Conservation (phyloP, 2,113 vertebrate genomes). For the Erinaceus europaeus region DNA sequence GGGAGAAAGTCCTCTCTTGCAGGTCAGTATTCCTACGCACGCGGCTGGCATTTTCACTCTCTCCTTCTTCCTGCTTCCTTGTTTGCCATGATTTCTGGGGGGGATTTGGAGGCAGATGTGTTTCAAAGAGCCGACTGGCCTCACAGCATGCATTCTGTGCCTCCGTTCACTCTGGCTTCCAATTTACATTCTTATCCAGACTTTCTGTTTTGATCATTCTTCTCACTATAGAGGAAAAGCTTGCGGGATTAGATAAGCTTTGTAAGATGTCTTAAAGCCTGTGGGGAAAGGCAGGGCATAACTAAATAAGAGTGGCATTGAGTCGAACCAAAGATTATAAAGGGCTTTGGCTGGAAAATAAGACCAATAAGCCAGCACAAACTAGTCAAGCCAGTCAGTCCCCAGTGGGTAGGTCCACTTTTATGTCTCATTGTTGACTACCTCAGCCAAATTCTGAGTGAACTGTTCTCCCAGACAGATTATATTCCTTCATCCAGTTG, state of each 20-base stretch:
- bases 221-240: neutral
- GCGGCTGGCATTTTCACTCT: neutral
- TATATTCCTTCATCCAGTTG: no score
- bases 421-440: neutral
- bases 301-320: neutral
- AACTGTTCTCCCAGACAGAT: neutral
- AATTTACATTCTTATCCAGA: neutral
- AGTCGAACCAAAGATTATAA: neutral
- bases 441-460: neutral
- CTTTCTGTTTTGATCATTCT: neutral
- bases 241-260: neutral
- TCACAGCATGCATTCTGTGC: neutral
- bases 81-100: neutral
- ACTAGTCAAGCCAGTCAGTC: neutral
- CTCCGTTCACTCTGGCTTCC: neutral
- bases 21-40: neutral
- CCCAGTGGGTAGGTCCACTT: neutral
- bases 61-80: neutral
- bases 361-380: neutral
- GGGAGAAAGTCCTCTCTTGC: neutral
- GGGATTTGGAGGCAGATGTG: neutral
- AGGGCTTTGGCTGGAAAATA: neutral
- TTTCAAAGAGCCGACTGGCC: neutral
- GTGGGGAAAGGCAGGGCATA: neutral
- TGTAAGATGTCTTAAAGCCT: neutral